A percentile compares a stretch with the other conserved stretches of the same genome.
These are phyloP conservation scores for Nomada fabriciana DNA, from an alignment of 2,888 invertebrate genomes.

Conservation along the genomic window DNA sequence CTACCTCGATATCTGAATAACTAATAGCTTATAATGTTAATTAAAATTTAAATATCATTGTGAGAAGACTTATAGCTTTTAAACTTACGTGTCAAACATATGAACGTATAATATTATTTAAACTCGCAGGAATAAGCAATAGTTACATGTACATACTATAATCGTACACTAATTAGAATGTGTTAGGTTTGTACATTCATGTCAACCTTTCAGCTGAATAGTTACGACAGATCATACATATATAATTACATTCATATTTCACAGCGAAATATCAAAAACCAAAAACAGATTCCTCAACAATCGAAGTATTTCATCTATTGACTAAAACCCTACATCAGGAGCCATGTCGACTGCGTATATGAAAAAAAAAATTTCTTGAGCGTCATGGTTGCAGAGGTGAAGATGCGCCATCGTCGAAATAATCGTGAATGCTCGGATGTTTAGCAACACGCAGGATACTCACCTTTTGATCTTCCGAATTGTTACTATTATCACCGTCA, in stretches of 20 bases:
- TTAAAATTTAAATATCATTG: not conserved
- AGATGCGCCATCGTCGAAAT: not conserved
- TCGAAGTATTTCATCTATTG: not conserved
- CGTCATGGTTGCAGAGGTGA: slow-evolving; percentile 42
- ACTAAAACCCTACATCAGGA: slow-evolving; percentile 23
- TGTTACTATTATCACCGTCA: slow-evolving; percentile 88
- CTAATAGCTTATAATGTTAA: not conserved
- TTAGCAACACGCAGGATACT: slow-evolving; percentile 24
- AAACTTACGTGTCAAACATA: too few relatives aligned
- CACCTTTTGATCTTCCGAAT: slow-evolving; percentile 81
- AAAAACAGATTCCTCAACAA: not conserved
- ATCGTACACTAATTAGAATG: not conserved
- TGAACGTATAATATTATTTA: not conserved
- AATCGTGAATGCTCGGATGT: not conserved
- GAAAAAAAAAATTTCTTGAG: slow-evolving; percentile 34
- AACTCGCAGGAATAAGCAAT: not conserved
- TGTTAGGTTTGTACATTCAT: not conserved
- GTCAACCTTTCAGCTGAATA: not conserved
- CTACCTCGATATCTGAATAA: not conserved
- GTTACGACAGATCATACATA: not conserved
- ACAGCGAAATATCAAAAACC: not conserved
- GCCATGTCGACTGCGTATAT: slow-evolving; percentile 58
- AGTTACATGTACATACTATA: not conserved
- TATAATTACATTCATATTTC: not conserved
- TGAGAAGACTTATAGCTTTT: not conserved